Conservation (phyloP, 1,140 invertebrate species). For the Caenorhabditis inopinata region DNA sequence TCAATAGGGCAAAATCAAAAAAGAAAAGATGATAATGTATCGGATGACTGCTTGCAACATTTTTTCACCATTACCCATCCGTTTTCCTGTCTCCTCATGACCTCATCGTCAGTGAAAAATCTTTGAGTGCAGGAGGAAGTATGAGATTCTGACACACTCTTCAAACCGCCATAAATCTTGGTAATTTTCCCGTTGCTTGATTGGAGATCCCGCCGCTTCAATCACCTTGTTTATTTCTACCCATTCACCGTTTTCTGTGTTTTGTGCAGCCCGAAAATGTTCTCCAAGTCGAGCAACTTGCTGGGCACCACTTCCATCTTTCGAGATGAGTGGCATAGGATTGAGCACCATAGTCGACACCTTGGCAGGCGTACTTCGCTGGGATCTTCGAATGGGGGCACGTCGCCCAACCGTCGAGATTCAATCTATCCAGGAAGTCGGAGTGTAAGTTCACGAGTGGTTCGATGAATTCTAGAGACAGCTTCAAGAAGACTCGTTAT, state of each 20-base stretch:
- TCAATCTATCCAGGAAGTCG: neutral
- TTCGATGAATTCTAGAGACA: too few relatives aligned
- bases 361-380: neutral
- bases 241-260: neutral
- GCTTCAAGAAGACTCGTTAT: too few relatives aligned
- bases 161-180: slow-evolving; percentile 8
- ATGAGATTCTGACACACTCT: neutral
- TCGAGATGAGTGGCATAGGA: neutral
- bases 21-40: neutral
- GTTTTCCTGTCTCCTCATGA: neutral
- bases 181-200: neutral
- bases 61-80: neutral
- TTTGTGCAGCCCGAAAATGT: slow-evolving; percentile 15
- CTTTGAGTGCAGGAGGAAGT: slow-evolving; percentile 21
- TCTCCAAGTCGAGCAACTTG: slow-evolving; percentile 34
- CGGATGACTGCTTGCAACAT: neutral
- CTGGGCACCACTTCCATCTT: slow-evolving; percentile 21
- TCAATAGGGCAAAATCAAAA: neutral
- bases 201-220: neutral
- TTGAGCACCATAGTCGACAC: neutral
- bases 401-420: neutral
- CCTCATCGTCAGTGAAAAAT: slow-evolving; percentile 18
- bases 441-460: neutral
- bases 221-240: neutral
- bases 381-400: neutral